These are phyloP conservation scores for Chrysolina americana DNA, from an alignment of 2,888 invertebrate genomes.

Conservation along the genomic window DNA sequence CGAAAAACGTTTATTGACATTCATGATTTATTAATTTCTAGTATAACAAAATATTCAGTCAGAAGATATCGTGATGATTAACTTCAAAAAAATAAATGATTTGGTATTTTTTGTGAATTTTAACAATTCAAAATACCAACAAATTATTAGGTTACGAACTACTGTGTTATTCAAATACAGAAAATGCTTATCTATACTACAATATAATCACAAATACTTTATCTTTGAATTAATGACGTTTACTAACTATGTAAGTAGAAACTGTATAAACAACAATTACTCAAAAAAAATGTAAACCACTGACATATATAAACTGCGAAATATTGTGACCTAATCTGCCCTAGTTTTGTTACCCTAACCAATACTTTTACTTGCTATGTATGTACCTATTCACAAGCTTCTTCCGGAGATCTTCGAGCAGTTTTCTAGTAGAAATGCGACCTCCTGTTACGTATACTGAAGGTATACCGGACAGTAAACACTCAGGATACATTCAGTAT, in stretches of 20 bases:
- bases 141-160: too few relatives aligned
- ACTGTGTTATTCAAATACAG: too few relatives aligned
- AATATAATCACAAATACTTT: too few relatives aligned
- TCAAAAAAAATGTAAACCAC: neutral
- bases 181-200: too few relatives aligned
- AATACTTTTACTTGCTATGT: neutral
- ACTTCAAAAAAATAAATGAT: neutral
- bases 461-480: constrained; percentile 99
- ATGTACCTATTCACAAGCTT: neutral
- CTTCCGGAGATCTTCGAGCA: neutral
- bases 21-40: too few relatives aligned
- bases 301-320: neutral
- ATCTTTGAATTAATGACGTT: neutral
- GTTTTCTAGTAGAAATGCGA: constrained; percentile 78
- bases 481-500: constrained; percentile 99
- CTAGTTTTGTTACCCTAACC: neutral
- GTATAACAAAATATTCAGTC: too few relatives aligned
- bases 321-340: neutral
- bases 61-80: neutral
- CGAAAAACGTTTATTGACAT: too few relatives aligned
- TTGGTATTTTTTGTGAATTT: neutral
- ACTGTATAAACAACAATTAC: neutral
- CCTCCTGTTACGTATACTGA: constrained; percentile 99
- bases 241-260: neutral
- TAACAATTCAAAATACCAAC: neutral